Percentiles rank a stretch among this genome's conserved stretches.
phyloP scores from a whole-genome alignment of 2,888 invertebrate genomes.

The Syrista parreyssii region DNA sequence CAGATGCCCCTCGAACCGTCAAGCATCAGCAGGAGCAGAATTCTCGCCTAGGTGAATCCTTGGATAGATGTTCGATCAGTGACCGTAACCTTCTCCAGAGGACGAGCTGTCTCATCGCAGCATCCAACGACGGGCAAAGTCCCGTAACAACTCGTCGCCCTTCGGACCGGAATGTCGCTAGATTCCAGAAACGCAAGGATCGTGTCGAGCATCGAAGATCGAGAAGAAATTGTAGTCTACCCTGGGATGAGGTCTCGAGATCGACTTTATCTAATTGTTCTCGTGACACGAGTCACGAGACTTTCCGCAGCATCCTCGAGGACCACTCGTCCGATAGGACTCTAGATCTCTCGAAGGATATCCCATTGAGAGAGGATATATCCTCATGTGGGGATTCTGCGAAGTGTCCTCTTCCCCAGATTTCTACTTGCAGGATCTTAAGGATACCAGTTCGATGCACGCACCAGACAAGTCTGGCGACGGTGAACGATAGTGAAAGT shows the following conservation, averaged over 20 bases:
- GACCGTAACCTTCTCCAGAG: slow-evolving; percentile 10
- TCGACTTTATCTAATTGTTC: background rate
- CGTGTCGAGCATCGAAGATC: background rate
- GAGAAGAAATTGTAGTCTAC: background rate
- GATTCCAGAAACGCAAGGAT: background rate
- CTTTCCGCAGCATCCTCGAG: background rate
- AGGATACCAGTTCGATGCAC: background rate
- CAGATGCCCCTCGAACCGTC: slow-evolving; percentile 3
- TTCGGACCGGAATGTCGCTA: background rate
- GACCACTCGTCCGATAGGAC: background rate
- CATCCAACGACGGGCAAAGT: slow-evolving; percentile 8
- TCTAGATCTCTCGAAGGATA: background rate
- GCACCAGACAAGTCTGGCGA: background rate
- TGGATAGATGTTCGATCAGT: slow-evolving; percentile 7
- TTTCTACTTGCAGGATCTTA: background rate
- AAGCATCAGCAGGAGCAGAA: slow-evolving; percentile 8
- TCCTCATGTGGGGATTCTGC: background rate
- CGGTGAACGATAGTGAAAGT: background rate
- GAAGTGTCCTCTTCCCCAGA: background rate
- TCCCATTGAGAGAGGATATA: background rate
- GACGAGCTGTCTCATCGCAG: slow-evolving; percentile 12
- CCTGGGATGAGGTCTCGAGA: background rate
- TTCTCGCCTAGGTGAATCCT: slow-evolving; percentile 4
- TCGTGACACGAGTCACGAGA: background rate
- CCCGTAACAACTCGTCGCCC: slow-evolving; percentile 13